A percentile compares a stretch with the other conserved stretches of the same genome.
phyloP scores from a whole-genome alignment of 2,888 invertebrate species.

The Ophraella communa region DNA sequence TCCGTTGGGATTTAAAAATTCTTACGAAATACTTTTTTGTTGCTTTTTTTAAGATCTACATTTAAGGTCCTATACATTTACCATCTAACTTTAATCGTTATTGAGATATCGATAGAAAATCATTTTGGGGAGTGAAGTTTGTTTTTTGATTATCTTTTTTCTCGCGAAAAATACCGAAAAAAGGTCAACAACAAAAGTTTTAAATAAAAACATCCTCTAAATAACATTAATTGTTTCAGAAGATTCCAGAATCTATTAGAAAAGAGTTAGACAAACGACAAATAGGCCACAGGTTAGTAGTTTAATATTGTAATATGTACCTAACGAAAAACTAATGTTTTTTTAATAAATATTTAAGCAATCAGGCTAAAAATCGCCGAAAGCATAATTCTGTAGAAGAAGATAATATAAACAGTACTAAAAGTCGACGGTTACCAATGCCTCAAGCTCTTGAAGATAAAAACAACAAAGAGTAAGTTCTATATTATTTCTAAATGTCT shows the following conservation, averaged over 20 bases:
- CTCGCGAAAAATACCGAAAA: no score
- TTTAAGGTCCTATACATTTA: no score
- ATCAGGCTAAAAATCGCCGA: constrained; percentile 42
- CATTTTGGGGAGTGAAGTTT: no score
- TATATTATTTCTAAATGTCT: background rate
- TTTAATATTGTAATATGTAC: constrained; percentile 12
- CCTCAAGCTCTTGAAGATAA: constrained; percentile 45
- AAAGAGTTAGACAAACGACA: constrained; percentile 69
- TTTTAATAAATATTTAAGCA: constrained; percentile 25
- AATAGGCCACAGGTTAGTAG: constrained; percentile 65
- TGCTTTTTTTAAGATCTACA: no score
- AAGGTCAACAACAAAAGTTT: background rate
- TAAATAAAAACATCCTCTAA: no score
- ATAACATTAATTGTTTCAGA: constrained; percentile 37
- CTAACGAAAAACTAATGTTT: background rate
- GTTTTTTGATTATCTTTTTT: no score
- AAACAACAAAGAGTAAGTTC: constrained; percentile 20
- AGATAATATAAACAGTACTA: constrained; percentile 41
- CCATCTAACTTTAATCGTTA: no score
- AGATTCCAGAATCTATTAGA: constrained; percentile 70
- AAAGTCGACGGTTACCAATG: constrained; percentile 47
- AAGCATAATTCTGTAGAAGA: constrained; percentile 54
- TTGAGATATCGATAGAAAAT: no score
- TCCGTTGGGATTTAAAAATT: no score
- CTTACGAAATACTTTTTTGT: no score